Conservation (phyloP, 2,888 invertebrate species). For the Apodemia duryi region DNA sequence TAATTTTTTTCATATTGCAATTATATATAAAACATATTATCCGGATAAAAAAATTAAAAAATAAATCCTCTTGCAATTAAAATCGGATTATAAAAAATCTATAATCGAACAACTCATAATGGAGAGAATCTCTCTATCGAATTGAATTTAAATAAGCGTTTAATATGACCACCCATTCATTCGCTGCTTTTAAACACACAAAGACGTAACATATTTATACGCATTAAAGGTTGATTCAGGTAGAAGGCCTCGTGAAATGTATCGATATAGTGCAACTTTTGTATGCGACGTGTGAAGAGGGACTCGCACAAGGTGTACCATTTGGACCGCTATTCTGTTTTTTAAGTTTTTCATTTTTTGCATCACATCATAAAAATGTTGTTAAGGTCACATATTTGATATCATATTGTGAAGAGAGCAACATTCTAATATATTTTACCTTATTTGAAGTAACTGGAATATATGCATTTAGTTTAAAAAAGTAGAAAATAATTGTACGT, state of each 20-base stretch:
- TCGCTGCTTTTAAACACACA: constrained; percentile 39
- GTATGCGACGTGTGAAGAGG: constrained; percentile 70
- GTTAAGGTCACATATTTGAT: not conserved
- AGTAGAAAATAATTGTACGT: too few relatives aligned
- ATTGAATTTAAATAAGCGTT: constrained; percentile 46
- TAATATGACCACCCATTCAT: constrained; percentile 58
- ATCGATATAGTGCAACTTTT: constrained; percentile 74
- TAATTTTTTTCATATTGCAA: too few relatives aligned
- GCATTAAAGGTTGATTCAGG: constrained; percentile 60
- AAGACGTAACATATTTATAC: constrained; percentile 48
- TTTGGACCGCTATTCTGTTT: constrained; percentile 49
- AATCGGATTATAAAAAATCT: not conserved
- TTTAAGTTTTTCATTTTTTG: constrained; percentile 41
- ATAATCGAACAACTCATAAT: not conserved
- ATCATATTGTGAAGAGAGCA: not conserved
- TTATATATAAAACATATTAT: too few relatives aligned
- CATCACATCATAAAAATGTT: constrained; percentile 15
- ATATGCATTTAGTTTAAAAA: too few relatives aligned
- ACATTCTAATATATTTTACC: not conserved
- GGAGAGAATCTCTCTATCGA: not conserved
- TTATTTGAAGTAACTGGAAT: too few relatives aligned
- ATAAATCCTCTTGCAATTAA: too few relatives aligned
- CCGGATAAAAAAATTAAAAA: too few relatives aligned
- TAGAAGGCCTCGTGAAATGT: constrained; percentile 73
- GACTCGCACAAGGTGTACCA: constrained; percentile 59